A percentile compares a stretch with the other conserved stretches of the same genome.
Evolutionary conservation across 2,888 invertebrate genomes (phyloP).

Genomic region (Antheraea yamamai): DNA sequence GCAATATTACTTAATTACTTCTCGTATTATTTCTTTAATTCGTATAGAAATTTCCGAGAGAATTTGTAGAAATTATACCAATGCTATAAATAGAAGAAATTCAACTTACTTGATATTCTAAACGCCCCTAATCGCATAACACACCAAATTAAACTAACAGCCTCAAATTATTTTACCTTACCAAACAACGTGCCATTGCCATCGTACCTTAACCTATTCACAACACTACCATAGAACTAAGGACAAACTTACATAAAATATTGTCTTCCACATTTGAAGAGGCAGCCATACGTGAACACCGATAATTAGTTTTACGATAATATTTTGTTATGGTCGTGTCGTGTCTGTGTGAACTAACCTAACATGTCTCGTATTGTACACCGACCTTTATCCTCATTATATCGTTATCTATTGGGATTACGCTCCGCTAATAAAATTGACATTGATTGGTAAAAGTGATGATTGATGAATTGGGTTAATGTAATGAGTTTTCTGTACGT

Average conservation of each 20-base stretch:
- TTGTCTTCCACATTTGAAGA: not conserved
- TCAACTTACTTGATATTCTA: too few relatives aligned
- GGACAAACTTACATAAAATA: not conserved
- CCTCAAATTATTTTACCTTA: too few relatives aligned
- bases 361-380: slow-evolving; percentile 10
- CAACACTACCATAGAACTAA: too few relatives aligned
- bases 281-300: not conserved
- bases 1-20: too few relatives aligned
- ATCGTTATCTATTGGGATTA: slow-evolving; percentile 33
- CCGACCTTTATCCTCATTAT: slow-evolving; percentile 19
- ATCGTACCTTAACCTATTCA: too few relatives aligned
- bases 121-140: too few relatives aligned
- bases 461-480: slow-evolving; percentile 34
- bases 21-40: too few relatives aligned
- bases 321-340: not conserved
- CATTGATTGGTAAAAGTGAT: slow-evolving; percentile 36
- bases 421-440: slow-evolving; percentile 33
- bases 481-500: slow-evolving; percentile 24
- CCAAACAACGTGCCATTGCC: too few relatives aligned
- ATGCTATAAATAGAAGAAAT: too few relatives aligned
- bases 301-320: not conserved
- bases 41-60: too few relatives aligned
- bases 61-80: too few relatives aligned
- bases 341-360: slow-evolving; percentile 3
- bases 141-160: too few relatives aligned